These are phyloP conservation scores for Archips crataeganus DNA, from an alignment of 2,888 invertebrate genomes.

Conservation along the genomic window DNA sequence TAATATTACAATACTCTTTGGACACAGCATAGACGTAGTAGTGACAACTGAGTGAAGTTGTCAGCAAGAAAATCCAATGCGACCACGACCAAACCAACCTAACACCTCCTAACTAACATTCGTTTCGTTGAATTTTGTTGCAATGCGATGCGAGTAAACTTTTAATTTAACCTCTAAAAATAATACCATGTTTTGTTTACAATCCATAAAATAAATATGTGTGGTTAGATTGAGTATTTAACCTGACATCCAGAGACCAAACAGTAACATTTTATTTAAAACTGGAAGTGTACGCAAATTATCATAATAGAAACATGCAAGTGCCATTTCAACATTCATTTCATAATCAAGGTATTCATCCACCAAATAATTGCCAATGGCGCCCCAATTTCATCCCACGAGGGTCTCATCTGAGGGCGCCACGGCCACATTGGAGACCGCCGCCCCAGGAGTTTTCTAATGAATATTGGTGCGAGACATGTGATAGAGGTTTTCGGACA, in stretches of 20 bases:
- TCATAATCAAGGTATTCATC: slow-evolving; percentile 31
- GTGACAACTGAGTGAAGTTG: too few species aligned
- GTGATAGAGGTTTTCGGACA: slow-evolving; percentile 90
- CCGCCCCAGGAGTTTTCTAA: slow-evolving; percentile 39
- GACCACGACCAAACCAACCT: too few species aligned
- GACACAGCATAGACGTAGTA: too few species aligned
- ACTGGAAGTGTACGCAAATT: neutral
- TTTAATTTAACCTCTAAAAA: neutral
- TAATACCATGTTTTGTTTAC: neutral
- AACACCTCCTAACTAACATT: too few species aligned
- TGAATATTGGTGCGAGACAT: slow-evolving; percentile 90
- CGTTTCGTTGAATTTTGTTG: too few species aligned
- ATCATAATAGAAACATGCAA: slow-evolving; percentile 23
- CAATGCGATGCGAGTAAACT: too few species aligned
- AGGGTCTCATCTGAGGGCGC: slow-evolving; percentile 30
- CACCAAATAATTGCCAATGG: slow-evolving; percentile 48
- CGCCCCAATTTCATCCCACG: slow-evolving; percentile 46
- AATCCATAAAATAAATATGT: neutral
- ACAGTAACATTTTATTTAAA: neutral
- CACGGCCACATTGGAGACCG: slow-evolving; percentile 39
- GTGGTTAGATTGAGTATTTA: neutral
- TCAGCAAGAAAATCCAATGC: too few species aligned
- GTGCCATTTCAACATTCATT: slow-evolving; percentile 25
- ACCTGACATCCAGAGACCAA: neutral
- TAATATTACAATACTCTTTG: too few species aligned